phyloP scores from a whole-genome alignment of 1,140 invertebrate genomes.

The Manduca sexta region DNA sequence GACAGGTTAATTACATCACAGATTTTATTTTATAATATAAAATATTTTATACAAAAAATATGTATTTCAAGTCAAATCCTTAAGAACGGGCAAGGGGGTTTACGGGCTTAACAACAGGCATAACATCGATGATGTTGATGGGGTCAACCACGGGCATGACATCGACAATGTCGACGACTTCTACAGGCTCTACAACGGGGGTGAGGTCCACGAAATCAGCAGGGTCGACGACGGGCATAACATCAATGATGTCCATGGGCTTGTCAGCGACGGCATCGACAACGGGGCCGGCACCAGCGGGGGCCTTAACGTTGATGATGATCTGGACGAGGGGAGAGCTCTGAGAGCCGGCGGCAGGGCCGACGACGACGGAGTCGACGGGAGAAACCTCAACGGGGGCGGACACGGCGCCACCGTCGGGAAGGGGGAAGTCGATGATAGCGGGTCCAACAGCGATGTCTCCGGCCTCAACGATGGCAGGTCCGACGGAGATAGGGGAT shows the following conservation, averaged over 20 bases:
- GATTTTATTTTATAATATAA: too few species aligned
- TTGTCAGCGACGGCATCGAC: conserved; percentile 5
- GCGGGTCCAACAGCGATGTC: conserved; percentile 18
- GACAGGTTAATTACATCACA: too few species aligned
- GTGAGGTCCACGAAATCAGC: conserved; percentile 1
- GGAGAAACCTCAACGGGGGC: too few species aligned
- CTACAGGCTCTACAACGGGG: conserved; percentile 11
- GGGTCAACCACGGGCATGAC: neutral
- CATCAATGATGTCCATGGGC: conserved; percentile 14
- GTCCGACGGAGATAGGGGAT: conserved; percentile 9
- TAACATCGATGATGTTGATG: conserved; percentile 10
- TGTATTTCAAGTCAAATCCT: too few species aligned
- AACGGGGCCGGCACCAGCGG: conserved; percentile 13
- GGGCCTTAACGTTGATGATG: conserved; percentile 34
- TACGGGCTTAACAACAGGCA: conserved; percentile 17
- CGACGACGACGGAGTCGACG: conserved; percentile 1
- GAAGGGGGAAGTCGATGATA: too few species aligned
- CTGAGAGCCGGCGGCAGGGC: neutral
- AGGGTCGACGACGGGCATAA: conserved; percentile 9
- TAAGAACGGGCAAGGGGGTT: conserved; percentile 15
- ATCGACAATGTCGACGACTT: conserved; percentile 15
- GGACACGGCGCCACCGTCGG: too few species aligned
- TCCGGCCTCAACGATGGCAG: neutral
- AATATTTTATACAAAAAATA: too few species aligned
- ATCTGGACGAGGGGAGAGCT: conserved; percentile 43